Evolutionary conservation across 2,797 vertebrate genomes (phyloP), one percentile per base, ranked within the genome.

Genomic region (Poeciliopsis presidionis): DNA sequence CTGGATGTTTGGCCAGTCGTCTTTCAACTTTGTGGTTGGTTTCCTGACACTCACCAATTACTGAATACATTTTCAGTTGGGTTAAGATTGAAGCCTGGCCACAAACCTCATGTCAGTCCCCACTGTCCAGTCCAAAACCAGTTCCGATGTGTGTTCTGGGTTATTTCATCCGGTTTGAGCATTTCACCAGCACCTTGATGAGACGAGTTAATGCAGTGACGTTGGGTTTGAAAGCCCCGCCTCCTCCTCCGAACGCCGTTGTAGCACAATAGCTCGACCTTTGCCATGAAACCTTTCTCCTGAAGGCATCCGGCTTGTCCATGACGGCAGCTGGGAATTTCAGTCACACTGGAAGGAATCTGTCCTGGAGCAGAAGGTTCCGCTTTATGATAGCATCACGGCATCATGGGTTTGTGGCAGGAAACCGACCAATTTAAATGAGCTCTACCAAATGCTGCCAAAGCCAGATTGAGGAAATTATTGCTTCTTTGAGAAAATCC

Each of bases 401-500:
- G 53, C 53, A 55, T 55, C 53, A 55, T 55, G 53, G 11, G 25
- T 57, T 59, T 30, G 55, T 59, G 55, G n/a, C 55, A 59, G 4
- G n/a, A 59, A 36, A 33, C 28, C 28, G 36, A 18, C 14, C 16
- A 63, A 8, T 63, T 63, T 36, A 33, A 33, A 36, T 18, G 1
- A 36, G 30, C 7, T 63, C 59, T 9, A 20, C 5, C 59, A 63
- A 63, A 63, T 36, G 30, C n/a, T 28, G n/a, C 25, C 59, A 59
- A 59, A 13, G n/a, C 55, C 55, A 59, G 55, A 59, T 28, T 59
- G n/a, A 28, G n/a, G 4, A 57, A 57, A 28, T 57, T 13, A 57
- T 57, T 57, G 53, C n/a, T 57, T 57, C 25, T 57, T 57, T n/a
- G 53, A 65, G 61, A 67, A 67, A 67, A 67, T 67, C 18, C 36